Percentiles rank a stretch among this genome's conserved stretches.
Evolutionary conservation across 2,113 vertebrate species (phyloP).

Genomic region (Apodemus sylvaticus): DNA sequence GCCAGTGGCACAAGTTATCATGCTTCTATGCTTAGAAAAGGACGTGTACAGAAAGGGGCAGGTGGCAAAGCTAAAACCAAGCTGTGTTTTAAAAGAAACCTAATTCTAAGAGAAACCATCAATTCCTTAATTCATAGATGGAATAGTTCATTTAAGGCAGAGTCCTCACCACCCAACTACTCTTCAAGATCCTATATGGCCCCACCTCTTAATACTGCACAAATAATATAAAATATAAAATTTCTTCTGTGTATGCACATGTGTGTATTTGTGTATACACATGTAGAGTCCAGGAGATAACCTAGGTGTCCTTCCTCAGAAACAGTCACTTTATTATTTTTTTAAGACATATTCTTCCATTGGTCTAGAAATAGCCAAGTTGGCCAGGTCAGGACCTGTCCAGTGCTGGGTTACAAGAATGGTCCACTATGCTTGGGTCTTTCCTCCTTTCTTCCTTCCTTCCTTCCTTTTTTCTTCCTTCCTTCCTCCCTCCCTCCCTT

Average conservation of each 20-base stretch:
- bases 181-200: background rate
- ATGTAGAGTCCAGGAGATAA: background rate
- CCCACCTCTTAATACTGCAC: background rate
- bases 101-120: background rate
- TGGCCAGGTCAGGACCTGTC: background rate
- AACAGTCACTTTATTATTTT: background rate
- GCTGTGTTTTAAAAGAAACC: background rate
- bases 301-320: background rate
- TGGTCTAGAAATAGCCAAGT: background rate
- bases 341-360: background rate
- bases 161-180: background rate
- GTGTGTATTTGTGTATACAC: background rate
- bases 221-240: background rate
- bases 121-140: background rate
- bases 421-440: background rate
- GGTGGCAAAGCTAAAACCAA: background rate
- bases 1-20: background rate
- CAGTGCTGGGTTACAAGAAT: background rate
- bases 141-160: background rate
- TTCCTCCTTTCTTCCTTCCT: no score
- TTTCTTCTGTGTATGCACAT: background rate
- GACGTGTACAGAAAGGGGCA: background rate
- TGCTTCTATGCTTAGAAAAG: background rate
- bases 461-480: accelerated
- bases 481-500: no score